Conservation (phyloP, 2,797 vertebrate species). For the Parambassis ranga region DNA sequence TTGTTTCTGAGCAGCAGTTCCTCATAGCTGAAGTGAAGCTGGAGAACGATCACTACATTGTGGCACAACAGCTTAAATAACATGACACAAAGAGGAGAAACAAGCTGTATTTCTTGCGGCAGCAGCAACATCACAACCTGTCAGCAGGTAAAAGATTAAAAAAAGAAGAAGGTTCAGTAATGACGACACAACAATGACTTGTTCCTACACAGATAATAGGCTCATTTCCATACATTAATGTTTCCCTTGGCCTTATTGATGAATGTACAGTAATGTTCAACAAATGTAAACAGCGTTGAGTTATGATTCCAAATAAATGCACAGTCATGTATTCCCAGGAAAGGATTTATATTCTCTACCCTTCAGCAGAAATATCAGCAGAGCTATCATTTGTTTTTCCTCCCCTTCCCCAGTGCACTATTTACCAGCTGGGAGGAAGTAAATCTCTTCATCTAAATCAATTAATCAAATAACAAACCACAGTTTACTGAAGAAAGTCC, state of each 20-base stretch:
- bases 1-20: conserved; percentile 13
- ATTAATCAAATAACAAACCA: conserved; percentile 69
- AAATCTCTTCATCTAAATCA: conserved; percentile 69
- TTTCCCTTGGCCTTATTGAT: conserved; percentile 58
- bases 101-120: neutral
- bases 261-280: conserved; percentile 48
- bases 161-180: conserved; percentile 34
- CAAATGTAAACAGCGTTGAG: conserved; percentile 66
- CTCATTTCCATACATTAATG: conserved; percentile 60
- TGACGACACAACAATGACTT: conserved; percentile 52
- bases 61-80: conserved; percentile 22
- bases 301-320: conserved; percentile 68
- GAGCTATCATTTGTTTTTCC: conserved; percentile 67
- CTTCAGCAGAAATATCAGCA: conserved; percentile 75
- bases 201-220: conserved; percentile 50
- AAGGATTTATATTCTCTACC: conserved; percentile 68
- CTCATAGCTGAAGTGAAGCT: conserved; percentile 8
- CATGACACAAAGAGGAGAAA: conserved; percentile 1
- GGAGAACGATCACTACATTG: neutral
- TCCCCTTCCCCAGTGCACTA: conserved; percentile 52
- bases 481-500: conserved; percentile 38
- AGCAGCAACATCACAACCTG: conserved; percentile 14
- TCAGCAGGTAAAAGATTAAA: conserved; percentile 17
- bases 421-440: conserved; percentile 68
- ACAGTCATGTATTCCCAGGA: conserved; percentile 59